Conservation (phyloP, 2,797 vertebrate species). For the Coluber constrictor region DNA sequence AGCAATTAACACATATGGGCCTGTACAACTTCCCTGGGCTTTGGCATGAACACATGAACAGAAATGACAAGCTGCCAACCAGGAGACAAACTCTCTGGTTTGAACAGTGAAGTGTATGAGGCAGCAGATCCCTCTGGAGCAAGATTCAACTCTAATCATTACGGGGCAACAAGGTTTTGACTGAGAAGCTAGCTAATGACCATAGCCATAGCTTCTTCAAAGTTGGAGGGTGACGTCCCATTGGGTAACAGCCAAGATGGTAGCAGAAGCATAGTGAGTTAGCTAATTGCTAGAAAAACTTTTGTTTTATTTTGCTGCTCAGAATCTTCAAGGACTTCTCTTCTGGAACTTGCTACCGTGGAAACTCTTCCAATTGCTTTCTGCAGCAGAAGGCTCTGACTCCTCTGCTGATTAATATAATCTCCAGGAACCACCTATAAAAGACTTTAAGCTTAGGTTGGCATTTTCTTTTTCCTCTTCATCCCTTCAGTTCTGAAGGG, state of each 20-base stretch:
- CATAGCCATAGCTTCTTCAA: neutral
- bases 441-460: neutral
- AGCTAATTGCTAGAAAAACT: neutral
- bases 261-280: neutral
- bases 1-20: conserved; percentile 25
- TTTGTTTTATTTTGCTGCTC: neutral
- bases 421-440: neutral
- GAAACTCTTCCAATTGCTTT: neutral
- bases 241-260: neutral
- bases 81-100: neutral
- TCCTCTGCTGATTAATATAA: neutral
- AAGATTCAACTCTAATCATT: neutral
- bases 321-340: neutral
- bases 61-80: conserved; percentile 24
- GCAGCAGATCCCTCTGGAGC: neutral
- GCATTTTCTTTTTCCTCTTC: neutral
- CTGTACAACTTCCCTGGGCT: conserved; percentile 34
- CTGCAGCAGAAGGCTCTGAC: neutral
- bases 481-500: neutral
- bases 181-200: neutral
- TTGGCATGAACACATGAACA: neutral
- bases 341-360: neutral
- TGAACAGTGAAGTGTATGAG: neutral
- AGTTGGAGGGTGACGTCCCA: neutral
- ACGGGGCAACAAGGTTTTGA: neutral